These are phyloP conservation scores for Petroica traversi DNA, from an alignment of 2,113 vertebrate genomes.

Conservation along the genomic window DNA sequence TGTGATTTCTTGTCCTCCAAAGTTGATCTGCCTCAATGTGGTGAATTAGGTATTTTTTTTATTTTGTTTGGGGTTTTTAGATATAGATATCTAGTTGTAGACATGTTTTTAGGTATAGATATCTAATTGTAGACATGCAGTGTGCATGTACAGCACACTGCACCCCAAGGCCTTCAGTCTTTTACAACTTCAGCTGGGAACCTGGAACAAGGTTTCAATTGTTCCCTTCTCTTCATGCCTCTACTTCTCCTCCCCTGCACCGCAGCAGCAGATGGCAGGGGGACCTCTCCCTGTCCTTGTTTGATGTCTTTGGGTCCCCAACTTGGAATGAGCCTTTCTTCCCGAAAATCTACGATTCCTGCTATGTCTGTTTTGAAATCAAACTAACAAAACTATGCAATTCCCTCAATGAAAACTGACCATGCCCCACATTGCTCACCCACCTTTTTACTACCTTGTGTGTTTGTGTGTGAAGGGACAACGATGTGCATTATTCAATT, in stretches of 20 bases:
- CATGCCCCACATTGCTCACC: too few species aligned
- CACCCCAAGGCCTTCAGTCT: not conserved
- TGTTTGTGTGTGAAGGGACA: not conserved
- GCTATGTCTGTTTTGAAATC: not conserved
- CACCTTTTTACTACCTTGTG: not conserved
- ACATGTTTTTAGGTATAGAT: too few species aligned
- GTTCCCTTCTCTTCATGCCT: not conserved
- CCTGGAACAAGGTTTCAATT: not conserved
- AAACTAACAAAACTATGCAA: not conserved
- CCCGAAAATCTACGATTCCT: not conserved
- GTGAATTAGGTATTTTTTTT: not conserved
- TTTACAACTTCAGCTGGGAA: not conserved
- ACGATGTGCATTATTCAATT: not conserved
- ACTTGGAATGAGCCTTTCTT: not conserved
- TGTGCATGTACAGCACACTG: not conserved
- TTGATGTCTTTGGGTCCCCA: not conserved
- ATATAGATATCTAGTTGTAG: not conserved
- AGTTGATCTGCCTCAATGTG: not conserved
- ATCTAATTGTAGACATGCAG: not conserved
- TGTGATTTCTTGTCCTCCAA: not conserved
- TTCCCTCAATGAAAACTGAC: not conserved
- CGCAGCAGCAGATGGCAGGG: not conserved
- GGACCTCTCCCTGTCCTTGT: not conserved
- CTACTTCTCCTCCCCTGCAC: not conserved
- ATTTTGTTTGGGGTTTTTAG: fast-evolving